These are phyloP conservation scores for Enteromius argenteus DNA, from an alignment of 2,797 vertebrate species.

Conservation along the genomic window DNA sequence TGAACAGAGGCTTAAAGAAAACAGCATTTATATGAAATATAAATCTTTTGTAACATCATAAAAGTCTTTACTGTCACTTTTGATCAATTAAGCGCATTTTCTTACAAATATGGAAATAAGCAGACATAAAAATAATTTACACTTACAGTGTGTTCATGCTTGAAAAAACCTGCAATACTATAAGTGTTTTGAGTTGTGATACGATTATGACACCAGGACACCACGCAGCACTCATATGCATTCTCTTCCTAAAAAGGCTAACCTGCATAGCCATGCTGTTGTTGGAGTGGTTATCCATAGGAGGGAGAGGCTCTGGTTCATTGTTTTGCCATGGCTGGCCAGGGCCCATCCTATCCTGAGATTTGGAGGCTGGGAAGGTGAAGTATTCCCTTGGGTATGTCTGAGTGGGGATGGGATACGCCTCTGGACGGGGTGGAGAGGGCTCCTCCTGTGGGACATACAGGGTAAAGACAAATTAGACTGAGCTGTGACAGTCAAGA, in stretches of 20 bases:
- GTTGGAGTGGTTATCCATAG: constrained; percentile 82
- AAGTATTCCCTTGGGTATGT: constrained; percentile 97
- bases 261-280: constrained; percentile 86
- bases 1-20: not conserved
- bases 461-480: not conserved
- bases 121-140: not conserved
- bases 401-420: constrained; percentile 97
- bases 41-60: not conserved
- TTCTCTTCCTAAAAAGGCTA: constrained; percentile 28
- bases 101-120: too few relatives aligned
- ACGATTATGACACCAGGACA: not conserved
- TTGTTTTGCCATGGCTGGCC: constrained; percentile 87
- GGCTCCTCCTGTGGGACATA: constrained; percentile 83
- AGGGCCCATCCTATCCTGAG: constrained; percentile 86
- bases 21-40: not conserved
- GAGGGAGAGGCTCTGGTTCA: constrained; percentile 78
- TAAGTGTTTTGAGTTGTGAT: not conserved
- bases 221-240: not conserved
- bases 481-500: constrained; percentile 6
- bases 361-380: constrained; percentile 94
- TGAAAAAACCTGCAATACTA: not conserved
- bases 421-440: constrained; percentile 88
- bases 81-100: not conserved
- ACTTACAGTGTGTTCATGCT: not conserved
- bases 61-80: not conserved